Evolutionary conservation across 2,113 vertebrate genomes (phyloP), one percentile per base, ranked within the genome.

Genomic region (Emberiza fucata): DNA sequence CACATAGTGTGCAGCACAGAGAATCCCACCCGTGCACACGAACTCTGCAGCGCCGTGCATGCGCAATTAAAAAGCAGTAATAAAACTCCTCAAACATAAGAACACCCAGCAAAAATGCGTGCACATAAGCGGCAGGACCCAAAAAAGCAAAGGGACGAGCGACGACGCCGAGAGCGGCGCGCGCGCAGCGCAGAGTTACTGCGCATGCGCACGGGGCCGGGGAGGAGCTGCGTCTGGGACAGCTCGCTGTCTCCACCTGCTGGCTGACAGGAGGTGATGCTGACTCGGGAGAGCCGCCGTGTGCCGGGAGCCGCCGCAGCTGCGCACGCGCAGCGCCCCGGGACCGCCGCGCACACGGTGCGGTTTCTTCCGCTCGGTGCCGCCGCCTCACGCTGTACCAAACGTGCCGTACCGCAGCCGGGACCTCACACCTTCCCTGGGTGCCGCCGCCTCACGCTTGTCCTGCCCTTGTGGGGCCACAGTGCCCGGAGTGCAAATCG

Each of bases 201-300:
- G 50, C 29, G 18, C 23, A 7, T 21, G 31, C 33, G 25, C 40
- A 28, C 8, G 2, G 23, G 51, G 51, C 7, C 5, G 48, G 14
- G 8, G 24, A 5, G 27, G 15, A 31, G 39, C 23, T 12, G 39
- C 31, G 2, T 2, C 5, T 27, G 18, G 18, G 4, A 7, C 24
- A 8, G 33, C 42, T 75, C 72, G 33, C 25, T 37, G 25, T n/a
- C 27, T 14, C 19, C 53, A 2, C 54, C 72, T 29, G 42, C 25
- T 18, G 72, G 25, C 27, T 10, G 33, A 4, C 14, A 4, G 39
- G 14, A 5, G 71, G 19, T 4, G 70, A 9, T 3, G 51, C 25
- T 2, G 5, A 6, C 7, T 9, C 3, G 20, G 19, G 19, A 22
- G 11, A 57, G 53, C 40, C 1, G 53, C 18, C 5, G 53, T 7